phyloP scores from a whole-genome alignment of 2,888 invertebrate species.

The Lycia hirtaria region DNA sequence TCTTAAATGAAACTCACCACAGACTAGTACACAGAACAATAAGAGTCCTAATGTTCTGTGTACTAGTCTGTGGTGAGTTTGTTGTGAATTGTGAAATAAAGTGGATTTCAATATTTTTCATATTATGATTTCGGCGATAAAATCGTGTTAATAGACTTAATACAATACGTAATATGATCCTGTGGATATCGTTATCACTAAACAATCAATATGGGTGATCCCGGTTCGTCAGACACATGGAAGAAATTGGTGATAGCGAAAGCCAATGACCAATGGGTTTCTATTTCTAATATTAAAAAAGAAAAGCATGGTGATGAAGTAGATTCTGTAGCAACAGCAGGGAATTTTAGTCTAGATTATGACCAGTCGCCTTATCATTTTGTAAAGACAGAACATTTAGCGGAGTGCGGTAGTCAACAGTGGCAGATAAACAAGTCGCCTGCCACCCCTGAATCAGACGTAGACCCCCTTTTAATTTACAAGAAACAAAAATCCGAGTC shows the following conservation, averaged over 20 bases:
- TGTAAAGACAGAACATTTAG: constrained; percentile 54
- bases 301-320: constrained; percentile 48
- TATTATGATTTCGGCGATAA: constrained; percentile 20
- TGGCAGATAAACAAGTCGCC: constrained; percentile 11
- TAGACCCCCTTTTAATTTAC: constrained; percentile 5
- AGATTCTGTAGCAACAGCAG: constrained; percentile 46
- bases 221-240: constrained; percentile 69
- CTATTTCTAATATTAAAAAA: constrained; percentile 64
- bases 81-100: constrained; percentile 3
- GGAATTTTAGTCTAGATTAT: constrained; percentile 52
- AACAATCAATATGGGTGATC: constrained; percentile 83
- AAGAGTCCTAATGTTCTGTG: no score
- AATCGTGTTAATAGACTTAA: constrained; percentile 18
- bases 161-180: constrained; percentile 67
- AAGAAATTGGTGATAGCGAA: constrained; percentile 78
- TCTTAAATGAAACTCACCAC: no score
- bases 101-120: neutral
- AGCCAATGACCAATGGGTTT: constrained; percentile 72
- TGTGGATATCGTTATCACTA: constrained; percentile 76
- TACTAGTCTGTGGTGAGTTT: no score
- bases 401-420: neutral
- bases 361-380: constrained; percentile 41
- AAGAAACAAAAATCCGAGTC: constrained; percentile 56
- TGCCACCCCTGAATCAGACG: constrained; percentile 1
- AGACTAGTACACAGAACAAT: no score